Evolutionary conservation across 2,113 vertebrate species (phyloP).

Genomic region (Cariama cristata): DNA sequence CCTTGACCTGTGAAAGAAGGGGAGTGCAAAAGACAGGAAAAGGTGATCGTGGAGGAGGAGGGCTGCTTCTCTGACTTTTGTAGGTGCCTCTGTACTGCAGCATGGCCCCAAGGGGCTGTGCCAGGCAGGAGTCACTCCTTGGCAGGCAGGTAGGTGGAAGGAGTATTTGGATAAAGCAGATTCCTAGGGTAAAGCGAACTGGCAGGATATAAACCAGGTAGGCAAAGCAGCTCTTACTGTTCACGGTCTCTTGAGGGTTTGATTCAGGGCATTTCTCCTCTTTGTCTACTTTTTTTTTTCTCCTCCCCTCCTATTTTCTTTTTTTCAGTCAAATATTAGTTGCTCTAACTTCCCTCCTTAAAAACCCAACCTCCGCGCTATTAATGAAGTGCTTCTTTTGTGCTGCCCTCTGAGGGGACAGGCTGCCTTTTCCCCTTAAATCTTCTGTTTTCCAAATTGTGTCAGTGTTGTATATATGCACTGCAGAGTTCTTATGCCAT

Average conservation of each 20-base stretch:
- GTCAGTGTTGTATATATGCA: not conserved
- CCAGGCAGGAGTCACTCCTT: not conserved
- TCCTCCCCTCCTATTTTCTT: fast-evolving
- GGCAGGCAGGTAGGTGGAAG: not conserved
- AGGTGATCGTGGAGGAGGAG: not conserved
- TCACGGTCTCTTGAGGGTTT: not conserved
- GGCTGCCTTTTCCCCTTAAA: not conserved
- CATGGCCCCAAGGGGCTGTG: not conserved
- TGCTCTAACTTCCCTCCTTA: not conserved
- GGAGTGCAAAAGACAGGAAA: not conserved
- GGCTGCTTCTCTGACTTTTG: not conserved
- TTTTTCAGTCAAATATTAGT: not conserved
- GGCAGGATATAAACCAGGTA: not conserved
- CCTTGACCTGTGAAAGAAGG: not conserved
- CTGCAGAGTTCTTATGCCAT: not conserved
- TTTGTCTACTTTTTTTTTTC: not conserved
- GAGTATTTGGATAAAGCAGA: not conserved
- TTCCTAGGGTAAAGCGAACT: not conserved
- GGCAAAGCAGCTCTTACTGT: not conserved
- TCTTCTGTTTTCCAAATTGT: not conserved
- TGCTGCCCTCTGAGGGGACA: not conserved
- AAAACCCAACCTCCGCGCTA: not conserved
- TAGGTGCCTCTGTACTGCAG: not conserved
- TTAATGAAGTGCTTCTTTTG: not conserved
- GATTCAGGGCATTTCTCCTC: not conserved